Evolutionary conservation across 2,797 vertebrate species (phyloP).

Genomic region (Nyctibius grandis): DNA sequence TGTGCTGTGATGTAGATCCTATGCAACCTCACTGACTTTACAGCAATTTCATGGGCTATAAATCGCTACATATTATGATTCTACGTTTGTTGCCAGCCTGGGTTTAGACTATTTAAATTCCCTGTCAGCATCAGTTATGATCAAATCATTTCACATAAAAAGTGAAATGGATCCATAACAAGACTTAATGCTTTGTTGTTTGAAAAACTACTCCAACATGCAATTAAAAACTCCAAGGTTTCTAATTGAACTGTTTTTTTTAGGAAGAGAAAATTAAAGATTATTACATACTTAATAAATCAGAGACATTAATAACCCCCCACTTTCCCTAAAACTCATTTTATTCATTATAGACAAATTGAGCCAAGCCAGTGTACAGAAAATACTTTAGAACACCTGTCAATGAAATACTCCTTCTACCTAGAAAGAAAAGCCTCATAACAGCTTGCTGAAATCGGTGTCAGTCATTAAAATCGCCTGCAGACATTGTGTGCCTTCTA

Average conservation of each 20-base stretch:
- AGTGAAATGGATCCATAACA: background rate
- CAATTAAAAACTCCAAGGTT: background rate
- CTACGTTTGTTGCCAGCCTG: background rate
- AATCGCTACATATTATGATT: background rate
- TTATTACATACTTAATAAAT: background rate
- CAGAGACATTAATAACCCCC: background rate
- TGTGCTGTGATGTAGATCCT: background rate
- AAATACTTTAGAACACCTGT: conserved; percentile 67
- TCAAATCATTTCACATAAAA: conserved; percentile 34
- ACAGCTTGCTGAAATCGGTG: conserved; percentile 53
- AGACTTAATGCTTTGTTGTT: conserved; percentile 20
- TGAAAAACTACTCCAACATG: background rate
- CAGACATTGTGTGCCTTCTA: background rate
- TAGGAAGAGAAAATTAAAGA: background rate
- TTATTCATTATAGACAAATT: background rate
- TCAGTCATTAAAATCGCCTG: conserved; percentile 30
- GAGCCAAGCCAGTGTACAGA: background rate
- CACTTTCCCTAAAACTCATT: background rate
- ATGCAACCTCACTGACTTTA: background rate
- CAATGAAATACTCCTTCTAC: conserved; percentile 52
- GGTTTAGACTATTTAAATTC: conserved; percentile 35
- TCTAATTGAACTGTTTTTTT: background rate
- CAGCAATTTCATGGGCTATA: background rate
- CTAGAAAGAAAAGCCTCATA: conserved; percentile 76
- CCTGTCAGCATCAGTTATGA: background rate